Evolutionary conservation across 1,140 invertebrate genomes (phyloP).

Genomic region (Ganaspis sp.): DNA sequence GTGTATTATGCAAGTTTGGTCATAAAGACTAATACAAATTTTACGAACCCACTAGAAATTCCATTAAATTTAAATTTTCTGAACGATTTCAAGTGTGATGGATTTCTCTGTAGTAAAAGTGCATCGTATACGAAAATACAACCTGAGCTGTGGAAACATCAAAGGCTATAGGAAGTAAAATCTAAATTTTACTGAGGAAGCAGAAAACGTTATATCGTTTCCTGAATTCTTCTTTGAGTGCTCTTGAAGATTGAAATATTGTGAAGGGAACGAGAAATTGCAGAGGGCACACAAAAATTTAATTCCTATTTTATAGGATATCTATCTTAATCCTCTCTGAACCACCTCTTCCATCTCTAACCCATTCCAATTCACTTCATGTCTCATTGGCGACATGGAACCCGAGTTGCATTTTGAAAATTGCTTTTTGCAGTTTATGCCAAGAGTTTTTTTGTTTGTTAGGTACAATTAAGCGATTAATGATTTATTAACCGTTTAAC

Average conservation of each 20-base stretch:
- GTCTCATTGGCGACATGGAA: not conserved
- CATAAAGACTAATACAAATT: constrained; percentile 19
- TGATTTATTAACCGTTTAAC: too few relatives aligned
- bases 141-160: constrained; percentile 24
- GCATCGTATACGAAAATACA: constrained; percentile 17
- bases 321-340: not conserved
- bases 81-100: constrained; percentile 9
- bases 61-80: constrained; percentile 17
- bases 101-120: constrained; percentile 22
- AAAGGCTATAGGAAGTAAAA: constrained; percentile 23
- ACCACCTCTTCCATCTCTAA: not conserved
- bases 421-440: too few relatives aligned
- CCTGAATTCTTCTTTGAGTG: constrained; percentile 8
- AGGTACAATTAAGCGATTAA: too few relatives aligned
- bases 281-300: not conserved
- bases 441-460: too few relatives aligned
- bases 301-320: constrained; percentile 5
- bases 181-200: constrained; percentile 30
- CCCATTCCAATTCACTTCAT: not conserved
- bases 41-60: constrained; percentile 15
- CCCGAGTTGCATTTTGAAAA: not conserved
- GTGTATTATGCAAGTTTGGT: constrained; percentile 5
- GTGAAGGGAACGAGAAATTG: not conserved
- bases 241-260: constrained; percentile 14
- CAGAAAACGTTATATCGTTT: constrained; percentile 30